Conservation (phyloP, 2,888 invertebrate genomes). For the Thecophora atra region DNA sequence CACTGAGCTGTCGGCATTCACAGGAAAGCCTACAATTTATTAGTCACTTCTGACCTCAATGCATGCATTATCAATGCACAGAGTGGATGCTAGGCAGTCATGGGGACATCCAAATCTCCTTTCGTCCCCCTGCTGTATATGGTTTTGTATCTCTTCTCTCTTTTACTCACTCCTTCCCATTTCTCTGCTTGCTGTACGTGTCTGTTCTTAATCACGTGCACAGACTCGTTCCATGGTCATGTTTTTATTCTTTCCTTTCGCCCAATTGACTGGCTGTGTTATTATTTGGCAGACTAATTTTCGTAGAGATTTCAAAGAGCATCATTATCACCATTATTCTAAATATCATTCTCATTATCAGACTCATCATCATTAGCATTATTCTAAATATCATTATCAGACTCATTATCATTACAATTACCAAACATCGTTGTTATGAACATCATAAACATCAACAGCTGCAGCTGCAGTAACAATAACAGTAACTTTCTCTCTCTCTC, state of each 20-base stretch:
- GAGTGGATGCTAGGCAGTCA: not conserved
- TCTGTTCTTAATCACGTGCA: constrained; percentile 38
- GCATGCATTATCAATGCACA: constrained; percentile 60
- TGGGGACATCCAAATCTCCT: not conserved
- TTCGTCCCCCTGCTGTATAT: not conserved
- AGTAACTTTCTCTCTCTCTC: not conserved
- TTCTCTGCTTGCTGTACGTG: constrained; percentile 17
- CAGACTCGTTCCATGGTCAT: constrained; percentile 9
- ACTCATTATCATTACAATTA: constrained; percentile 2
- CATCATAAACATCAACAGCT: constrained; percentile 7
- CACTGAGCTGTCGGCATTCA: not conserved
- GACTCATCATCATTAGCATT: not conserved
- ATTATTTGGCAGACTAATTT: constrained; percentile 46
- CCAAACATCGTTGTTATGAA: not conserved
- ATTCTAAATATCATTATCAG: too few relatives aligned
- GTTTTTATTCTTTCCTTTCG: not conserved
- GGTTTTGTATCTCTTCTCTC: not conserved
- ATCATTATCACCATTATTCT: constrained; percentile 40
- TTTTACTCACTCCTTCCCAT: not conserved
- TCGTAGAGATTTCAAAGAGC: constrained; percentile 46
- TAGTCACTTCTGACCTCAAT: constrained; percentile 63
- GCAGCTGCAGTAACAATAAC: not conserved
- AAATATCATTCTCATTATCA: not conserved
- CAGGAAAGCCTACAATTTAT: constrained; percentile 53
- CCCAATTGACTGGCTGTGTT: constrained; percentile 15